These are phyloP conservation scores for Chelonia mydas DNA, from an alignment of 2,797 vertebrate genomes.

Conservation along the genomic window DNA sequence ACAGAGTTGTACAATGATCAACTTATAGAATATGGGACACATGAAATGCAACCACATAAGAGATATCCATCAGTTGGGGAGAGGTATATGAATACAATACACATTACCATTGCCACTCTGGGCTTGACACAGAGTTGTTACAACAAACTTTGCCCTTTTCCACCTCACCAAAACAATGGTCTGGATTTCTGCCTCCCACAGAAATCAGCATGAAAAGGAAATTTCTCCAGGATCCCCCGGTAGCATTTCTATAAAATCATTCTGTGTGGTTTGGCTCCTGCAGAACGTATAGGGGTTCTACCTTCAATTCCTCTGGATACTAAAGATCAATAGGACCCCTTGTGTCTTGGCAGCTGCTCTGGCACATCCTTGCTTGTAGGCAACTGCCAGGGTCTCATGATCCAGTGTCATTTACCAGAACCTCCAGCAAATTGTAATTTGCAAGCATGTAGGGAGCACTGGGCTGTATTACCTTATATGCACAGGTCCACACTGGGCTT, in stretches of 20 bases:
- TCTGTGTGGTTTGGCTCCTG: background rate
- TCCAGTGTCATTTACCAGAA: background rate
- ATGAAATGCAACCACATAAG: background rate
- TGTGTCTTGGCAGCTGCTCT: background rate
- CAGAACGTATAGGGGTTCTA: background rate
- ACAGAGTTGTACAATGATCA: background rate
- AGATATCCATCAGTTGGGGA: background rate
- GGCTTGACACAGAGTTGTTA: background rate
- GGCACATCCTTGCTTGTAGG: background rate
- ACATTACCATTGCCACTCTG: no score
- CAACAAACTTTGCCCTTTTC: background rate
- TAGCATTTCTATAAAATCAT: background rate
- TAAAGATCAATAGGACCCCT: background rate
- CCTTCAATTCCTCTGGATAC: background rate
- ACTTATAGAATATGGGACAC: background rate
- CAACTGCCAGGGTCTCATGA: background rate
- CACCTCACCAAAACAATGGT: background rate
- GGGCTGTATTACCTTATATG: background rate
- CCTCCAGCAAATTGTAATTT: background rate
- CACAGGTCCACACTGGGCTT: background rate
- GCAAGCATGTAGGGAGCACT: background rate
- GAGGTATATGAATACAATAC: background rate
- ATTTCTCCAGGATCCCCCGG: background rate
- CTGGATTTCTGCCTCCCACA: background rate
- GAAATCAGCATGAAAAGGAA: background rate